phyloP scores from a whole-genome alignment of 1,140 invertebrate species.

The Calycopis cecrops region DNA sequence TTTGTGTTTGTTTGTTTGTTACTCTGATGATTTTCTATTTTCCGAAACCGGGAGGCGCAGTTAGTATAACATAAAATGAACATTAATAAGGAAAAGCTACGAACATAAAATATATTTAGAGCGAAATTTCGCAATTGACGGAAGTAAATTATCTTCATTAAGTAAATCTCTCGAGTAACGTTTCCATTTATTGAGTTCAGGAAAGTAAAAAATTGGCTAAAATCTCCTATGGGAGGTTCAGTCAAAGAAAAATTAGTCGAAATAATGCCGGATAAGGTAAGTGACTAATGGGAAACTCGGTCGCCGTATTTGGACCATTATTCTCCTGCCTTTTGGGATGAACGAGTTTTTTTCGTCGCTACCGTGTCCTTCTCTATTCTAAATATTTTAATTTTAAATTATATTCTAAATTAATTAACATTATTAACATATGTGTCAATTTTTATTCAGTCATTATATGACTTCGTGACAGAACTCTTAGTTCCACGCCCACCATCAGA shows the following conservation, averaged over 20 bases:
- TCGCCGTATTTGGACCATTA: neutral
- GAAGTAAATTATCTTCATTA: conserved; percentile 6
- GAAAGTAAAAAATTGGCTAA: conserved; percentile 8
- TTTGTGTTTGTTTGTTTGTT: too few relatives aligned
- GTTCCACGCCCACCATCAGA: too few relatives aligned
- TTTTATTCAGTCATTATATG: too few relatives aligned
- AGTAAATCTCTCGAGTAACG: neutral
- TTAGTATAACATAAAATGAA: too few relatives aligned
- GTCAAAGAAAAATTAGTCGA: conserved; percentile 2
- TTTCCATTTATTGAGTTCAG: conserved; percentile 3
- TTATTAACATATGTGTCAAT: too few relatives aligned
- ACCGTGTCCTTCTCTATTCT: neutral
- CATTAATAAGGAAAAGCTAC: too few relatives aligned
- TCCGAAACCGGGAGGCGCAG: too few relatives aligned
- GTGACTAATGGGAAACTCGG: conserved; percentile 6
- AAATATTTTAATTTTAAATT: too few relatives aligned
- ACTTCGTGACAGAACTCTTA: too few relatives aligned
- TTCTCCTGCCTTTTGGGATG: conserved; percentile 6
- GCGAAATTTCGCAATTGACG: neutral
- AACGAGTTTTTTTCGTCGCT: conserved; percentile 2
- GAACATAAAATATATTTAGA: too few relatives aligned
- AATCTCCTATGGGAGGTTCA: conserved; percentile 9
- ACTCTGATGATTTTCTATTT: too few relatives aligned
- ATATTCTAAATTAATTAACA: too few relatives aligned
- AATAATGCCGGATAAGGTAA: conserved; percentile 3